Base-by-base conservation (phyloP, 37 sponge, comb jelly and placozoan genomes). In the Dysidea cf. avara region DNA sequence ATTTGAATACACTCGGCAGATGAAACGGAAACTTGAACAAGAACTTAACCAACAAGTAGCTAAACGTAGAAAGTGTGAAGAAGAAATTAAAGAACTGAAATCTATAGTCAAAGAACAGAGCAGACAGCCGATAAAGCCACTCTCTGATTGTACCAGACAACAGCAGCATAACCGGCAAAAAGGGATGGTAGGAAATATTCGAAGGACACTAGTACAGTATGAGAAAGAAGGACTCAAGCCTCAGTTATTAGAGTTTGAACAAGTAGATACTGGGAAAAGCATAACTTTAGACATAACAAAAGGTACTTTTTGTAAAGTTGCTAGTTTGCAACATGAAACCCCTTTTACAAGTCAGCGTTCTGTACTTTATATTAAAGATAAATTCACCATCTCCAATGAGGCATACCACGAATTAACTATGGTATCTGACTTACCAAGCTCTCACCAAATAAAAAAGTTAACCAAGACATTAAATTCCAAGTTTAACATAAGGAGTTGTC, bases 221-320 rank as follows among this genome's bases (percentile, higher is more conserved):
- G 58, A 56, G 11, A 28, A 56, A 13, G 58, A 56, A 56, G 58
- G 58, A 22, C 11, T 56, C 29, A 56, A 56, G 52, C 29, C 58
- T 13, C 58, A 13, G 4, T 56, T 28, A 28, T 6, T 56, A 7
- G 58, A 56, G 11, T 13, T 56, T 5, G 58, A 56, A 13, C 25
- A 28, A 28, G 11, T 56, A 13, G 58, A 56, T 56, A 56, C 58
- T 7, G 14, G 58, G 7, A 12, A 22, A 56, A 22, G 14, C 11
- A 13, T 29, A 12, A 13, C 29, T 56, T 7, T 56, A 7, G 58
- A 56, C 14, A 13, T 56, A 28, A 13, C 29, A 28, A 28, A 22
- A 7, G 58, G 58, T 29, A 56, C 58, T 5, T 56, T 29, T 56
- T 14, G 29, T 56, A 13, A 13, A 13, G 5, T 14, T 13, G 14